A percentile compares a stretch with the other conserved stretches of the same genome.
Conservation (phyloP, 1,140 invertebrate genomes). For the Caenorhabditis briggsae region DNA sequence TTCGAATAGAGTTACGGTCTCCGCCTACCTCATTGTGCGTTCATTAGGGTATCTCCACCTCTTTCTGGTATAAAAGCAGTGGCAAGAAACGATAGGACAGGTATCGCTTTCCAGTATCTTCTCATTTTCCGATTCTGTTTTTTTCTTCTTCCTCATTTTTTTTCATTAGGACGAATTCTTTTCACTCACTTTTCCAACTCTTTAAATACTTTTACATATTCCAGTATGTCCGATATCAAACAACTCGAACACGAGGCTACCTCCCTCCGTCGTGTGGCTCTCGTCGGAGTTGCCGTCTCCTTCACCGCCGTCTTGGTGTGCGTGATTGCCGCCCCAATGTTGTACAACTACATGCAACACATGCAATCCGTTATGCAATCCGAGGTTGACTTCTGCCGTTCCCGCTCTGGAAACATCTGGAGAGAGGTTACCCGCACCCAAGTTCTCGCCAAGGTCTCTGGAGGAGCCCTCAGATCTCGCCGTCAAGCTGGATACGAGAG, state of each 20-base stretch:
- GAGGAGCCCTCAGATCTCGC: slow-evolving; percentile 56
- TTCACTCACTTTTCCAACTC: too few relatives aligned
- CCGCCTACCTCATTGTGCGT: not conserved
- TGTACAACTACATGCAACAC: slow-evolving; percentile 73
- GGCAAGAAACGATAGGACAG: not conserved
- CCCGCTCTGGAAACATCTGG: slow-evolving; percentile 72
- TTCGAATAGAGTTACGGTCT: not conserved
- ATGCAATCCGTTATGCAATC: slow-evolving; percentile 70
- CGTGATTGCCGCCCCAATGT: slow-evolving; percentile 72
- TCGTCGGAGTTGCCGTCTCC: slow-evolving; percentile 70
- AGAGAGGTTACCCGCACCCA: slow-evolving; percentile 72
- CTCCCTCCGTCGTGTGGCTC: slow-evolving; percentile 67
- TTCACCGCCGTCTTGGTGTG: slow-evolving; percentile 73
- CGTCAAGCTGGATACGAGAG: slow-evolving; percentile 71
- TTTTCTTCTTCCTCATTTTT: not conserved
- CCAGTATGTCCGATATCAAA: slow-evolving; percentile 55
- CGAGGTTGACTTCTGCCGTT: slow-evolving; percentile 70
- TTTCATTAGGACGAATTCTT: not conserved
- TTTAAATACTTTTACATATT: not conserved
- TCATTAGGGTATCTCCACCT: slow-evolving; percentile 18
- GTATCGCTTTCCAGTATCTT: not conserved
- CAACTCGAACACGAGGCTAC: slow-evolving; percentile 59
- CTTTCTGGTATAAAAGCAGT: slow-evolving; percentile 4
- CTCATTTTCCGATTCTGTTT: not conserved
- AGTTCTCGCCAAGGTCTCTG: slow-evolving; percentile 62